Evolutionary conservation across 2,113 vertebrate genomes (phyloP), one percentile per base, ranked within the genome.

Genomic region (Tetraodon nigroviridis): DNA sequence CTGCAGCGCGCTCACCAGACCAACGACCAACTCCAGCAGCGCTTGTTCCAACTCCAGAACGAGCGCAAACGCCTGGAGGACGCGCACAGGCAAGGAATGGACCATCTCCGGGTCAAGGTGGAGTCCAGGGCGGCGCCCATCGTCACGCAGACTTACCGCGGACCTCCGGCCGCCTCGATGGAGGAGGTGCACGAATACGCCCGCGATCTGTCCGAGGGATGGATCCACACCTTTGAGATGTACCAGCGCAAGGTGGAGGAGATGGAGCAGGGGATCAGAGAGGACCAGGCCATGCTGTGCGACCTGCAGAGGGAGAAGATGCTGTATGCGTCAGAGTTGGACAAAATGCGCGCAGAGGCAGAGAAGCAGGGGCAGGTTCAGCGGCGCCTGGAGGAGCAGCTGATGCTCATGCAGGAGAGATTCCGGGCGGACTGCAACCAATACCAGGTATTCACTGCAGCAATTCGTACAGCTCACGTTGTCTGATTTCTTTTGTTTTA

Each of bases 211-310:
- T 84, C 89, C 49, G 91, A 96, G 45, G 89, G 88, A 53, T 94
- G 94, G 89, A 85, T 70, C 7, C 90, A 93, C 46, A 91, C 89
- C 0, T 86, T 92, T 40, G 89, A 90, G 29, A 85, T 92, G 81
- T 95, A 96, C 86, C 92, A 93, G 67, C 83, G 81, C 65, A 90
- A 92, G 67, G 86, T 95, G 64, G 90, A 90, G 6, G 84, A 86
- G 56, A 89, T 97, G 83, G 93, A 94, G 74, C 87, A 85, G 57
- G 81, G 87, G 1, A 85, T 92, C 11, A 87, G 76, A 81, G 84
- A 67, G 4, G 92, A 89, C 75, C 88, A 87, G 73, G 89, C 83
- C 56, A 80, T 57, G 56, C 69, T 93, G 78, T 78, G 86, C 15
- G 87, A 90, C 17, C 86, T 94, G 44, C 90, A 92, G 76, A 86